Conservation (phyloP, 2,113 vertebrate genomes). For the Hypanus sabinus region DNA sequence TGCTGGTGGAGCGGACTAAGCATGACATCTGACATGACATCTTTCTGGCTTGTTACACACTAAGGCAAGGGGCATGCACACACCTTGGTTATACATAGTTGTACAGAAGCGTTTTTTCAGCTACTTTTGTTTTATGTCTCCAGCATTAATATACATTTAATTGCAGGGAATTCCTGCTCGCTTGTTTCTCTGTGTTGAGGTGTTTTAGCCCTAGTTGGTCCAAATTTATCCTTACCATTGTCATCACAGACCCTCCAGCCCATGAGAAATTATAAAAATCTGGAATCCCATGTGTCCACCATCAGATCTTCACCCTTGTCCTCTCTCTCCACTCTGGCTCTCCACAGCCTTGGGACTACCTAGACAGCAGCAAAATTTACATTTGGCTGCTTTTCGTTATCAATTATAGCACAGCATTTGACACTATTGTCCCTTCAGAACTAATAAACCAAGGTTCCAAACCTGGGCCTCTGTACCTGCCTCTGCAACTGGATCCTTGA, state of each 20-base stretch:
- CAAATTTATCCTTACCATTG: neutral
- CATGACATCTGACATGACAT: too few species aligned
- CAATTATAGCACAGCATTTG: too few species aligned
- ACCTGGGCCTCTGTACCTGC: too few species aligned
- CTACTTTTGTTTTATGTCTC: neutral
- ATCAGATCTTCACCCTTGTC: too few species aligned
- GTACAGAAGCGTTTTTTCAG: neutral
- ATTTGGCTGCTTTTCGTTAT: too few species aligned
- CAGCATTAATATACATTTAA: neutral
- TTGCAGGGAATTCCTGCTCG: neutral
- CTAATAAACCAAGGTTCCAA: too few species aligned
- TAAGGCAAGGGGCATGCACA: neutral
- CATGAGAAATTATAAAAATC: neutral
- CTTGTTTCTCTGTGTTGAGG: neutral
- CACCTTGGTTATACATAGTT: neutral
- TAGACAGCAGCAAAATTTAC: too few species aligned
- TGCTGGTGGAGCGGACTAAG: neutral
- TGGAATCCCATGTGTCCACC: too few species aligned
- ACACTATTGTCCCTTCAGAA: too few species aligned
- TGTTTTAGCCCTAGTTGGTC: neutral
- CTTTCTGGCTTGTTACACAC: neutral
- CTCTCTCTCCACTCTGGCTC: too few species aligned
- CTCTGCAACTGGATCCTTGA: too few species aligned
- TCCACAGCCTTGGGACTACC: too few species aligned
- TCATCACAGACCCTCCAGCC: neutral